A percentile compares a stretch with the other conserved stretches of the same genome.
phyloP scores from a whole-genome alignment of 2,888 invertebrate genomes.

The Hymenopus coronatus region DNA sequence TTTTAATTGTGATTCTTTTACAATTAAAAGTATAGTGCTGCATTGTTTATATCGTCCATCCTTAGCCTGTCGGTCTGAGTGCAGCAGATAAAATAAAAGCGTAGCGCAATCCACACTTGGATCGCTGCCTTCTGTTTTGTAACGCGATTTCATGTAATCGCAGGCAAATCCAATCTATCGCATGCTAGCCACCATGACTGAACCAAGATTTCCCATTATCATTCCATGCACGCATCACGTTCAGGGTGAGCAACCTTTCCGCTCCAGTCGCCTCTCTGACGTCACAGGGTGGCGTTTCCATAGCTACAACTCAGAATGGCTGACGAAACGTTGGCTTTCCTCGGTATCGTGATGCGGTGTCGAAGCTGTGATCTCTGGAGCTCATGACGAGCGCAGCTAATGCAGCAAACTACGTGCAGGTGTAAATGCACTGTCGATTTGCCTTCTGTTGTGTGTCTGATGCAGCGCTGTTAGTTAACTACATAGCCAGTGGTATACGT shows the following conservation, averaged over 20 bases:
- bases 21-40: too few relatives aligned
- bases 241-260: not conserved
- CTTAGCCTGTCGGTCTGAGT: too few relatives aligned
- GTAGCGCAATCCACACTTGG: not conserved
- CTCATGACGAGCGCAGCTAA: too few relatives aligned
- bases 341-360: not conserved
- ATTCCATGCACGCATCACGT: not conserved
- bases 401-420: too few relatives aligned
- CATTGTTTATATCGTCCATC: too few relatives aligned
- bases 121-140: not conserved
- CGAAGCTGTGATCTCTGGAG: not conserved
- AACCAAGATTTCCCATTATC: not conserved
- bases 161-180: not conserved
- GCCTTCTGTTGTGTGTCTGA: too few relatives aligned
- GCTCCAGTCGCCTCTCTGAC: not conserved
- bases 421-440: too few relatives aligned
- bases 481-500: too few relatives aligned
- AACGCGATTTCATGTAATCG: not conserved
- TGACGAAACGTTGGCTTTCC: not conserved
- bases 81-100: not conserved
- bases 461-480: too few relatives aligned
- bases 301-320: not conserved
- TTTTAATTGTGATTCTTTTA: too few relatives aligned
- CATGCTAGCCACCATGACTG: not conserved
- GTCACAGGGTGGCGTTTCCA: not conserved